Percentiles rank a stretch among this genome's conserved stretches.
Conservation (phyloP, 2,888 invertebrate genomes). For the Eledone cirrhosa region DNA sequence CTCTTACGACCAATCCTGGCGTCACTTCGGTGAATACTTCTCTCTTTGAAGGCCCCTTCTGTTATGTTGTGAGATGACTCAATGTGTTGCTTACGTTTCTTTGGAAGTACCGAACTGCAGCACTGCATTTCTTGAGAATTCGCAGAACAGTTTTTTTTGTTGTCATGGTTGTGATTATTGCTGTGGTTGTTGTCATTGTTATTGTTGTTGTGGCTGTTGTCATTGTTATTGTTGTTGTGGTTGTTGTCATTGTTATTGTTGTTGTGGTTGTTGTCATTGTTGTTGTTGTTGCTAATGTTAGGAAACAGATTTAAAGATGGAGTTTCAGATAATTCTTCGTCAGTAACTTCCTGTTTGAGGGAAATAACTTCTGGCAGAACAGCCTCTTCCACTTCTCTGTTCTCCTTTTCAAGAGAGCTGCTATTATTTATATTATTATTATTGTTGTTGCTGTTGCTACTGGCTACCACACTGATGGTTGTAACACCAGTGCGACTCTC, state of each 20-base stretch:
- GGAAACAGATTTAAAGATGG: not conserved
- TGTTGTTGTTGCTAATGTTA: not conserved
- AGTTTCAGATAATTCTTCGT: not conserved
- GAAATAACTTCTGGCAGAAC: not conserved
- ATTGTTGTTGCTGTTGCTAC: not conserved
- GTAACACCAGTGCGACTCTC: not conserved
- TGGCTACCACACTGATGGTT: not conserved
- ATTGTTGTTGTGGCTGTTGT: slow-evolving; percentile 26
- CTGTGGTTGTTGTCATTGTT: slow-evolving; percentile 45
- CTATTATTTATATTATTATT: not conserved
- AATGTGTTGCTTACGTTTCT: slow-evolving; percentile 62
- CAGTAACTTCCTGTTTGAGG: slow-evolving; percentile 5
- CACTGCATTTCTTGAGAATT: slow-evolving; percentile 34
- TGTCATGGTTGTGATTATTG: slow-evolving; percentile 53
- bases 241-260: slow-evolving; percentile 43
- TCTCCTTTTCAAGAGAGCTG: not conserved
- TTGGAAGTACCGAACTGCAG: slow-evolving; percentile 61
- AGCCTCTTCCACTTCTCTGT: not conserved
- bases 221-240: slow-evolving; percentile 24
- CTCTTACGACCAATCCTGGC: slow-evolving; percentile 19
- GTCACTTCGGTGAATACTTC: slow-evolving; percentile 18
- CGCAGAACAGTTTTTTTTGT: slow-evolving; percentile 49
- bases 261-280: slow-evolving; percentile 6
- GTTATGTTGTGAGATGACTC: slow-evolving; percentile 42
- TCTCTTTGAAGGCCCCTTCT: slow-evolving; percentile 12